Evolutionary conservation across 1,140 invertebrate species (phyloP), one percentile per base, ranked within the genome.

Genomic region (Centruroides sculpturatus): DNA sequence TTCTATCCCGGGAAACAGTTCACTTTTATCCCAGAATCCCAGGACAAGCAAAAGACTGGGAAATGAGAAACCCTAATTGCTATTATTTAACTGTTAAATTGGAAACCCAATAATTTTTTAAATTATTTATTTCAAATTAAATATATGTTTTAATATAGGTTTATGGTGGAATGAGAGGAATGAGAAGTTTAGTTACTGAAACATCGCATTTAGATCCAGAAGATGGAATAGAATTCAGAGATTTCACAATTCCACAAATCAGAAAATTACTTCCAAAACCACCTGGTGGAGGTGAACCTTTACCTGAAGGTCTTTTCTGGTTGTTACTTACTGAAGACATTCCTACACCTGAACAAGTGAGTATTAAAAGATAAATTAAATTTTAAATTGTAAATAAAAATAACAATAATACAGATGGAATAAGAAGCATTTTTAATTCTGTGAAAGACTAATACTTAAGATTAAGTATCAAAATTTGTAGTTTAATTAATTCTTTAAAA

Each of bases 161-260:
- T 81, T 98, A 98, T 76, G 93, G 94, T 70, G 94, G 94, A 60
- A 98, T 98, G 94, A 80, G 93, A 70, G 92, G 92, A 34, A 96
- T 98, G 74, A 91, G 89, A 72, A 92, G 89, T 64, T 76, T 98
- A 49, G 89, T 98, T 0, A 92, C 87, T 72, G 94, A 98, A 76
- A 95, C 93, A 2, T 97, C 92, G 11, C 89, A 96, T 34, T 77
- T 98, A 61, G 93, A 97, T 71, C 81, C 94, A 7, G 90, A 98
- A 65, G 92, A 97, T 74, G 92, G 92, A 62, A 98, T 98, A 72
- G 79, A 91, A 57, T 98, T 97, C 82, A 85, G 94, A 64, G 92
- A 92, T 35, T 85, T 90, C 66, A 92, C 89, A 54, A 97, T 98
- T 71, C 92, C 92, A 9, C 92, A 98, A 72, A 96, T 91, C 73